Evolutionary conservation across 2,888 invertebrate species (phyloP), one percentile per base, ranked within the genome.

Genomic region (Cephus runcator): DNA sequence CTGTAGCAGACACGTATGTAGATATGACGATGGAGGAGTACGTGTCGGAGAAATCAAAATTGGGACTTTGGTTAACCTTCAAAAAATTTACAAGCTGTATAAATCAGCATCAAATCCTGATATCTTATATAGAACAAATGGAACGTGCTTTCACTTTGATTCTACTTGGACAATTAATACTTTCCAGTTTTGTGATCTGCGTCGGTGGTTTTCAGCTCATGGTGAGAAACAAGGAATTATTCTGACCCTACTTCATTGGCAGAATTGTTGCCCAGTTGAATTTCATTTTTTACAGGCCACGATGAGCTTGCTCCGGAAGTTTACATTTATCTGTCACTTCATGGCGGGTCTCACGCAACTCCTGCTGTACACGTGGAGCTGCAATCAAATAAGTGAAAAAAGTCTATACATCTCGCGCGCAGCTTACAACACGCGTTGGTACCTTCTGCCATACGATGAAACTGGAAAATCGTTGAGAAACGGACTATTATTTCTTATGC

Each of bases 331-430:
- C 9, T 80, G 81, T 12, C 85, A 86, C 73, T 83, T 85, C 11
- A 71, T 82, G 74, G 85, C 83, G 23, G 80, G 83, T 35, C 69
- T 86, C 35, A 77, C 81, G 56, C 80, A 85, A 77, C 75, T 87
- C 4, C 81, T 84, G 56, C 75, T 88, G 68, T 87, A 85, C 73
- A 85, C 87, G 12, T 83, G 85, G 83, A 84, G 86, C 9, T 84
- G 87, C 80, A 83, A 87, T 76, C 78, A 81, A 31, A 83, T 88
- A 74, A 85, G 84, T n/a, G 80, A 82, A 11, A 82, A 85, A 75
- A 88, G 88, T 76, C 69, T 34, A 1, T 79, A 36, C 12, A 75
- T 88, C 68, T 83, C 82, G 34, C 82, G 87, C 33, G 84, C 85
- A 15, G 81, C 82, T 35, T 88, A 85, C 75, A 69, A 81, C 15